Conservation (phyloP, 1,140 invertebrate species). For the Tetranychus cinnabarinus region DNA sequence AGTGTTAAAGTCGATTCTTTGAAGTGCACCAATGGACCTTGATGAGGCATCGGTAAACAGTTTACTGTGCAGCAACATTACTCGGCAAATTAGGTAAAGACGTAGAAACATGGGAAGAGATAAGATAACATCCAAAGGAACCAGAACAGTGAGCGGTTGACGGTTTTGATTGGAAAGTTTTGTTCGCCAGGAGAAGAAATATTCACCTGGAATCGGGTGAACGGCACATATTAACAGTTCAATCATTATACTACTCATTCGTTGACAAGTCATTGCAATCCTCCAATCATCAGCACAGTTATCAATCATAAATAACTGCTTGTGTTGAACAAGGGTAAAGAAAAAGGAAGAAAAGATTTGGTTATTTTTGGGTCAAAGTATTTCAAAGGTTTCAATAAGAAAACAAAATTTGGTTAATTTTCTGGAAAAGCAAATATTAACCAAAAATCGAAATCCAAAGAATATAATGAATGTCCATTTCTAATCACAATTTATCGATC, state of each 20-base stretch:
- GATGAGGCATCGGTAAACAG: conserved; percentile 92
- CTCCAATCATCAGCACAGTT: conserved; percentile 99
- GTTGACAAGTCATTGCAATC: conserved; percentile 94
- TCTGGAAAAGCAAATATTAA: too few species aligned
- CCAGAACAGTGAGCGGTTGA: conserved; percentile 33
- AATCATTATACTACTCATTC: conserved; percentile 70
- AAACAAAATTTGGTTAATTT: too few species aligned
- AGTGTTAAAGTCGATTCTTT: conserved; percentile 99
- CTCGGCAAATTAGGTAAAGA: conserved; percentile 93
- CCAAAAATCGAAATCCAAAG: too few species aligned
- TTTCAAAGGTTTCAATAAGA: too few species aligned
- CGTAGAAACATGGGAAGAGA: conserved; percentile 98
- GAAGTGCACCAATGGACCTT: conserved; percentile 63
- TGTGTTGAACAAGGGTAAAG: neutral
- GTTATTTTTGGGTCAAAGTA: too few species aligned
- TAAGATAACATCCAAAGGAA: conserved; percentile 80
- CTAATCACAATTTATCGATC: too few species aligned
- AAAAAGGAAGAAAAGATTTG: neutral
- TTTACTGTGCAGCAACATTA: conserved; percentile 97
- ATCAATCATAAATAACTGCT: conserved; percentile 95
- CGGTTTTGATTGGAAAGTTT: conserved; percentile 24
- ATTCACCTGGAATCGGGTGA: conserved; percentile 87
- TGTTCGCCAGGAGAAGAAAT: conserved; percentile 86
- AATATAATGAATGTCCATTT: too few species aligned
- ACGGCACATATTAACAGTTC: conserved; percentile 86